Evolutionary conservation across 2,888 invertebrate genomes (phyloP).

Genomic region (Embidobia sp.): DNA sequence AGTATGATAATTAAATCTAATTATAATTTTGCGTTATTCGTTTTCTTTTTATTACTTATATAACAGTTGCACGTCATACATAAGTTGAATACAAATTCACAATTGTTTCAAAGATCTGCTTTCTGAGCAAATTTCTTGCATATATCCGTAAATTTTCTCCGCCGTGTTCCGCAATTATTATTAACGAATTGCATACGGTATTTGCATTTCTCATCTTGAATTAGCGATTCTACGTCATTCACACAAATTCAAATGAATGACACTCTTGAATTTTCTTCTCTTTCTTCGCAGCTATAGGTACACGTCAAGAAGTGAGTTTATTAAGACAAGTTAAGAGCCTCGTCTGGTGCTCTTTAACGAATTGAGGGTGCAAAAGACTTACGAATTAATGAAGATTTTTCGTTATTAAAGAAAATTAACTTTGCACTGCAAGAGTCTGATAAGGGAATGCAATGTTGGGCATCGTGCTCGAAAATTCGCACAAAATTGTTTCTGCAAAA

Average conservation of each 20-base stretch:
- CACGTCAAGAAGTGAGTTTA: conserved; percentile 20
- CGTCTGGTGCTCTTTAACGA: conserved; percentile 29
- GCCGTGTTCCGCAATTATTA: too few relatives aligned
- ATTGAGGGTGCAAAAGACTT: conserved; percentile 20
- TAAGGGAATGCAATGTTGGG: neutral
- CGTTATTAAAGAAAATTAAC: conserved; percentile 5
- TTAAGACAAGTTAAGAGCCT: conserved; percentile 36
- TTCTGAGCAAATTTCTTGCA: too few relatives aligned
- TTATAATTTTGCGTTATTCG: too few relatives aligned
- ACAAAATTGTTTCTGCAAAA: neutral
- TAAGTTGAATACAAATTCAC: too few relatives aligned
- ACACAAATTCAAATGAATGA: conserved; percentile 22
- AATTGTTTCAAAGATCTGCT: too few relatives aligned
- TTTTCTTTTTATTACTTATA: too few relatives aligned
- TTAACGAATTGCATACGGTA: neutral
- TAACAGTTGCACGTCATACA: too few relatives aligned
- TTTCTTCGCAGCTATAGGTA: neutral
- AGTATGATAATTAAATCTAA: too few relatives aligned
- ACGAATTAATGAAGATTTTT: conserved; percentile 14
- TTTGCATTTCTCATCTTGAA: conserved; percentile 5
- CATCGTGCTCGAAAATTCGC: too few relatives aligned
- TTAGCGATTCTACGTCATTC: conserved; percentile 7
- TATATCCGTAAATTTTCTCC: too few relatives aligned
- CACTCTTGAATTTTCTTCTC: conserved; percentile 6
- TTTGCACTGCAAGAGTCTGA: neutral